These are phyloP conservation scores for Chrysodeixis includens DNA, from an alignment of 2,888 invertebrate species.

Conservation along the genomic window DNA sequence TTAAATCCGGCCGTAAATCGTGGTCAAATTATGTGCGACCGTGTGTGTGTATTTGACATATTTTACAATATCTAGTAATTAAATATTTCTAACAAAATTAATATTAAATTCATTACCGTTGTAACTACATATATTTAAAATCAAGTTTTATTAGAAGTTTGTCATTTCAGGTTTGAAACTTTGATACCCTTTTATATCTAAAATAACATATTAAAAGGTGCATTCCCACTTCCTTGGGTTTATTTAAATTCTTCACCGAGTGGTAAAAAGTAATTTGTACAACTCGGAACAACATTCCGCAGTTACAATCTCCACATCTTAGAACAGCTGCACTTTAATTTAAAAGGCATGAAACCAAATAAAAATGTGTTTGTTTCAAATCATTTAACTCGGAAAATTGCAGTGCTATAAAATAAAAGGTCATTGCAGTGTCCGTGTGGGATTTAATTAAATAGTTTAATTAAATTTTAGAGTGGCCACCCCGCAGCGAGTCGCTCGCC, in stretches of 20 bases:
- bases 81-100: too few relatives aligned
- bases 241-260: background rate
- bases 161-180: too few relatives aligned
- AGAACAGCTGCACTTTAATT: conserved; percentile 12
- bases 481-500: conserved; percentile 29
- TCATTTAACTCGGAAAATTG: conserved; percentile 43
- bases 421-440: conserved; percentile 43
- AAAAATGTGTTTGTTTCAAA: conserved; percentile 45
- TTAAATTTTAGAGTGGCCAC: conserved; percentile 66
- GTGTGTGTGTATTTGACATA: too few relatives aligned
- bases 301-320: background rate
- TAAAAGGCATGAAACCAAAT: conserved; percentile 30
- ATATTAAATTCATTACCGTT: too few relatives aligned
- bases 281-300: background rate
- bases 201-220: background rate
- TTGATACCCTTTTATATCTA: too few relatives aligned
- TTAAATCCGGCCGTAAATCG: too few relatives aligned
- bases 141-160: too few relatives aligned
- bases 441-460: conserved; percentile 73
- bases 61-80: too few relatives aligned
- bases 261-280: too few relatives aligned
- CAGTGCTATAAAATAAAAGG: conserved; percentile 39
- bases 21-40: too few relatives aligned
- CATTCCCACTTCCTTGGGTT: background rate
- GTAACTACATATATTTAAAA: too few relatives aligned